Evolutionary conservation across 2,888 invertebrate genomes (phyloP).

Genomic region (Pammene fasciana): DNA sequence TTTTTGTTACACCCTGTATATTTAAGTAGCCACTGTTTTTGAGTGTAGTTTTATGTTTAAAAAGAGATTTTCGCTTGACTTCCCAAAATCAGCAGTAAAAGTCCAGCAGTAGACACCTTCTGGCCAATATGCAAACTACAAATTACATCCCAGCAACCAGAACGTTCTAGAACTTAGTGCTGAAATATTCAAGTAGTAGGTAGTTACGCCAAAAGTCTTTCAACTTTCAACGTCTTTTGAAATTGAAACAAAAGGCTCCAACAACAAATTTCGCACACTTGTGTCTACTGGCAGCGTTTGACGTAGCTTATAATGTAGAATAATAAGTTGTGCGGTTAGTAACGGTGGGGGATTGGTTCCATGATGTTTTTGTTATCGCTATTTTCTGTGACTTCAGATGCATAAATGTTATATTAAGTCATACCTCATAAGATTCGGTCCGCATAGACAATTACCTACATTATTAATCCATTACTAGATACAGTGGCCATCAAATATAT

Average conservation of each 20-base stretch:
- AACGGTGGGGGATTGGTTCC: constrained; percentile 34
- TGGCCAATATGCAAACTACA: too few species aligned
- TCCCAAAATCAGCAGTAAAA: too few species aligned
- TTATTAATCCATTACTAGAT: too few species aligned
- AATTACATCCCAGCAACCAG: too few species aligned
- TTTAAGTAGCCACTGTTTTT: too few species aligned
- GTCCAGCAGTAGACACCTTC: too few species aligned
- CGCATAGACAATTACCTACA: too few species aligned
- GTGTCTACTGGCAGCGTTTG: constrained; percentile 48
- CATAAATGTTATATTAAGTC: neutral
- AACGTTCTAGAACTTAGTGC: neutral
- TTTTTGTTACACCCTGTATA: too few species aligned
- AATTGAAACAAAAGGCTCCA: constrained; percentile 28
- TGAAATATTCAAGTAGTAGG: neutral
- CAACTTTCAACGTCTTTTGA: constrained; percentile 6
- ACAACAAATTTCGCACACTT: constrained; percentile 46
- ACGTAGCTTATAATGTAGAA: constrained; percentile 38
- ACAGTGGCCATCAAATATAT: too few species aligned
- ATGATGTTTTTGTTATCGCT: constrained; percentile 21
- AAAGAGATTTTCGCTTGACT: too few species aligned
- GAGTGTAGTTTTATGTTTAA: too few species aligned
- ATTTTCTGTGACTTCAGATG: constrained; percentile 15
- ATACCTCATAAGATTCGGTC: too few species aligned
- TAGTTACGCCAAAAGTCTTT: neutral
- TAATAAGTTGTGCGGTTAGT: constrained; percentile 32